phyloP scores from a whole-genome alignment of 2,113 vertebrate genomes.

The Vidua chalybeata region DNA sequence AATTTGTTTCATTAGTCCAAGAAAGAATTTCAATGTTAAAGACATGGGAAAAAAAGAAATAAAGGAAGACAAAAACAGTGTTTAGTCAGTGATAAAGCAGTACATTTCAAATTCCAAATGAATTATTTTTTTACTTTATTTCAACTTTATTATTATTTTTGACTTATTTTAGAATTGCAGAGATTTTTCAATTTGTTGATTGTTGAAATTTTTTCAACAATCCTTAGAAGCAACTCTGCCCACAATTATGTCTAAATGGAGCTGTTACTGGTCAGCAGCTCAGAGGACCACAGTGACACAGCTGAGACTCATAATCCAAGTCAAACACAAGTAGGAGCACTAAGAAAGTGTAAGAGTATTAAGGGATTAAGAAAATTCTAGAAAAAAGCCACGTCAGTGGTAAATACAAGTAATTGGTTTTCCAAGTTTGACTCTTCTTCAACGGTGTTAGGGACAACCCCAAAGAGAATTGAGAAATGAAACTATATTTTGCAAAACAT shows the following conservation, averaged over 20 bases:
- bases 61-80: background rate
- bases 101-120: background rate
- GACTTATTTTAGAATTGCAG: background rate
- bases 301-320: conserved; percentile 8
- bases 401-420: background rate
- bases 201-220: too few relatives aligned
- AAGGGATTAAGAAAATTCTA: conserved; percentile 3
- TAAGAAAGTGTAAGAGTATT: background rate
- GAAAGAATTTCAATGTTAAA: background rate
- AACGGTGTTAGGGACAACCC: background rate
- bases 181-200: background rate
- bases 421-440: background rate
- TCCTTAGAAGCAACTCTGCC: background rate
- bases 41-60: background rate
- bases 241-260: background rate
- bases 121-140: background rate
- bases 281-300: background rate
- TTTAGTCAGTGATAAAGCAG: background rate
- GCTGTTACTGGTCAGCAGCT: background rate
- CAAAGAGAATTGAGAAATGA: background rate
- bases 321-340: background rate
- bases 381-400: background rate
- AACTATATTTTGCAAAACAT: background rate
- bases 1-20: background rate
- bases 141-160: background rate